phyloP scores from a whole-genome alignment of 92 coral and sea anemone species.

The Micromussa lordhowensis region DNA sequence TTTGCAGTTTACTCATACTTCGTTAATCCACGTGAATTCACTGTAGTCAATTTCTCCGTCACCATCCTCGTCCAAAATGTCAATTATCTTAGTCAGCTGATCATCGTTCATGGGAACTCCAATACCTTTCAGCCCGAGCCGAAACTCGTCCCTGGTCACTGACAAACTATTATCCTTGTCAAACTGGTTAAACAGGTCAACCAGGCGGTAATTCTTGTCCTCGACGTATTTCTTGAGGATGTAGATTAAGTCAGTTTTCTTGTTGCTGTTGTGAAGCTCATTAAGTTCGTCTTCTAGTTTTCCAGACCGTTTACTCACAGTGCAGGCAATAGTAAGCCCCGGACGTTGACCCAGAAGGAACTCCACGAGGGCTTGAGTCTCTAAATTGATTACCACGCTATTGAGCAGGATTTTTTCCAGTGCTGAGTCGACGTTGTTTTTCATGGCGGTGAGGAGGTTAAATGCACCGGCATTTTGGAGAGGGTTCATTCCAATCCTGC shows the following conservation, averaged over 20 bases:
- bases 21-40: slow-evolving; percentile 91
- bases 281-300: slow-evolving; percentile 52
- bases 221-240: slow-evolving; percentile 83
- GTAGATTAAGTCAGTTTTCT: slow-evolving; percentile 66
- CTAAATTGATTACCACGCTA: slow-evolving; percentile 82
- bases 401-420: slow-evolving; percentile 77
- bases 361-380: slow-evolving; percentile 74
- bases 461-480: slow-evolving; percentile 82
- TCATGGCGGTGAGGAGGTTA: slow-evolving; percentile 77
- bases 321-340: slow-evolving; percentile 73
- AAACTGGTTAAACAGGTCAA: slow-evolving; percentile 94
- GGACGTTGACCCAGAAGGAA: slow-evolving; percentile 71
- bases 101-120: slow-evolving; percentile 90
- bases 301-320: slow-evolving; percentile 68
- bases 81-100: slow-evolving; percentile 77
- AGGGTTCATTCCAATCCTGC: slow-evolving; percentile 85
- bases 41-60: slow-evolving; percentile 91
- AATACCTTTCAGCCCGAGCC: slow-evolving; percentile 78
- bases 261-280: slow-evolving; percentile 47
- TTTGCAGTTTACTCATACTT: slow-evolving; percentile 58
- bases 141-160: slow-evolving; percentile 85
- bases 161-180: slow-evolving; percentile 94
- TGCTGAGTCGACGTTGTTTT: slow-evolving; percentile 75
- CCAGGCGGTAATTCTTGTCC: slow-evolving; percentile 81
- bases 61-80: slow-evolving; percentile 82